Evolutionary conservation across 1,140 invertebrate species (phyloP).

Genomic region (Drosophila pruinosa): DNA sequence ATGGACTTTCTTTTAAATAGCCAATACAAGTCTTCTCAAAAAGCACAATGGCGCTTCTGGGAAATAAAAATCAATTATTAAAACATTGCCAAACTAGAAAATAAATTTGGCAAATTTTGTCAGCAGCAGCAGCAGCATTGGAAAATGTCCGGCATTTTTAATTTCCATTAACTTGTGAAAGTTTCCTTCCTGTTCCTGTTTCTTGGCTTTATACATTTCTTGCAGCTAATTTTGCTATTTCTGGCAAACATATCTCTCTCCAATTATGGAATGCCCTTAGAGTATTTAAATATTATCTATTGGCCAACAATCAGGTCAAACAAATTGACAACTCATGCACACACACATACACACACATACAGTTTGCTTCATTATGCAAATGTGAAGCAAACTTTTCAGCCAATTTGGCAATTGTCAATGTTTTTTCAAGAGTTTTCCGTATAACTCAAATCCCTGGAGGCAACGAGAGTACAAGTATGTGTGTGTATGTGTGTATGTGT

Average conservation of each 20-base stretch:
- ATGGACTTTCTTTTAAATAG: background rate
- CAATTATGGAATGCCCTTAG: slow-evolving; percentile 12
- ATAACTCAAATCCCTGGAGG: background rate
- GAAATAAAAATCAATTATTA: background rate
- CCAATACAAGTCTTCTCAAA: background rate
- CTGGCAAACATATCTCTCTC: background rate
- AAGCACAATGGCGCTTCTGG: background rate
- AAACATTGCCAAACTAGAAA: background rate
- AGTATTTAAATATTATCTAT: slow-evolving; percentile 17
- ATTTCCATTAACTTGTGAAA: background rate
- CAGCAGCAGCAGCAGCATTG: no score
- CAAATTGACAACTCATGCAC: background rate
- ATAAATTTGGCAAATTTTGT: no score
- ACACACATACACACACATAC: background rate
- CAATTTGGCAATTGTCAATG: slow-evolving; percentile 26
- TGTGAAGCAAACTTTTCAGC: slow-evolving; percentile 8
- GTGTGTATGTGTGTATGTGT: background rate
- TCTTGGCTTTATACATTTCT: background rate
- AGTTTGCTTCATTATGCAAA: slow-evolving; percentile 29
- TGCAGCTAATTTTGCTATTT: background rate
- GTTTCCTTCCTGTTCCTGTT: background rate
- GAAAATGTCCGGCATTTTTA: background rate
- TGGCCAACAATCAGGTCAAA: slow-evolving; percentile 15
- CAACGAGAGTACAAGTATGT: background rate
- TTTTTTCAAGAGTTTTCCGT: slow-evolving; percentile 13